A percentile compares a stretch with the other conserved stretches of the same genome.
Conservation (phyloP, 2,888 invertebrate species). For the Cerastis leucographa region DNA sequence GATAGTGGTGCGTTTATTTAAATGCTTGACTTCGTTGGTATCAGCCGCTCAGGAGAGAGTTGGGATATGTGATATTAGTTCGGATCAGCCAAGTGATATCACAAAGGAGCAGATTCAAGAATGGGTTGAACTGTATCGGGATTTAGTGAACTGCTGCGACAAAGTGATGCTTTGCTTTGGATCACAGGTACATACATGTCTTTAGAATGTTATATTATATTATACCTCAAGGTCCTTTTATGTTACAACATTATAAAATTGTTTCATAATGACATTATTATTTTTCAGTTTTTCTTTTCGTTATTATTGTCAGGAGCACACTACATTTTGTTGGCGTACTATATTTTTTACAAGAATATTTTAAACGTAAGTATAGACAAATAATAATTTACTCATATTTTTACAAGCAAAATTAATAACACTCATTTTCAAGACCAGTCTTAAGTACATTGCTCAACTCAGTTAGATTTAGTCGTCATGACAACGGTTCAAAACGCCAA, state of each 20-base stretch:
- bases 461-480: no score
- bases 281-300: conserved; percentile 28
- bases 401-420: not conserved
- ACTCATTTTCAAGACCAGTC: not conserved
- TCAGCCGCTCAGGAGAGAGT: not conserved
- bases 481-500: no score
- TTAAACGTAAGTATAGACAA: conserved; percentile 13
- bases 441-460: no score
- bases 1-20: conserved; percentile 18
- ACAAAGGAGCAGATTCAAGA: conserved; percentile 12
- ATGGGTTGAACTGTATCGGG: conserved; percentile 31
- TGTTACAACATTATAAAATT: not conserved
- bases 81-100: not conserved
- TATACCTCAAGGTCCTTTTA: not conserved
- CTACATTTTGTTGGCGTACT: not conserved
- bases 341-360: not conserved
- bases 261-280: not conserved
- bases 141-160: conserved; percentile 24
- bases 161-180: conserved; percentile 22
- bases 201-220: not conserved
- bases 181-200: not conserved
- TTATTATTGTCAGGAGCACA: conserved; percentile 8
- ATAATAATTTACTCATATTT: not conserved
- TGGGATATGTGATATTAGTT: not conserved
- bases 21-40: conserved; percentile 15